phyloP scores from a whole-genome alignment of 2,797 vertebrate species.

The Mycteria americana region DNA sequence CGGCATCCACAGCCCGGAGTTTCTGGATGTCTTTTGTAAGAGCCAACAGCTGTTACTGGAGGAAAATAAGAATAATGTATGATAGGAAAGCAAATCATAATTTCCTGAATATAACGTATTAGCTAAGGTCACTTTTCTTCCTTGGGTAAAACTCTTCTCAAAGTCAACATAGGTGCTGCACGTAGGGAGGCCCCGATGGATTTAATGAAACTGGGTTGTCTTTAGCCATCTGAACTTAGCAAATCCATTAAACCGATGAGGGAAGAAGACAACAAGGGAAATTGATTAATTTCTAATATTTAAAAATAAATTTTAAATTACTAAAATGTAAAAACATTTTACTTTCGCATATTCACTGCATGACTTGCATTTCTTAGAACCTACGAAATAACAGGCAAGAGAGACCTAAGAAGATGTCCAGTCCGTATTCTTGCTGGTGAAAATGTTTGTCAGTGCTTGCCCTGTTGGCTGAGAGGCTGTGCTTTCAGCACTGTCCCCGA shows the following conservation, averaged over 20 bases:
- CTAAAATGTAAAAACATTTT: neutral
- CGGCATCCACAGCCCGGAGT: accelerated
- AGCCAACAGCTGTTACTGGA: neutral
- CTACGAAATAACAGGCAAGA: neutral
- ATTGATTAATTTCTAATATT: neutral
- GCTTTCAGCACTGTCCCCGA: neutral
- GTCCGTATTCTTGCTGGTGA: neutral
- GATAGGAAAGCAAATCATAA: neutral
- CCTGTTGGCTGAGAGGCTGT: neutral
- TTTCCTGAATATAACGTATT: neutral
- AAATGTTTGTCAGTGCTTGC: neutral
- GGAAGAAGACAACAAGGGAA: neutral
- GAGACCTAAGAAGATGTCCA: neutral
- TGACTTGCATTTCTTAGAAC: neutral
- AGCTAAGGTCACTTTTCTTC: neutral
- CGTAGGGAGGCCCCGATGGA: neutral
- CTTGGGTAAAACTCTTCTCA: neutral
- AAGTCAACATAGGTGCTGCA: neutral
- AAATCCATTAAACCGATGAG: neutral
- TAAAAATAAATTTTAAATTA: neutral
- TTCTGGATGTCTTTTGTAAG: neutral
- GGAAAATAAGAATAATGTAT: neutral
- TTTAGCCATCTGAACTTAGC: neutral
- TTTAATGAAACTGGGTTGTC: neutral
- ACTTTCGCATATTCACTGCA: neutral